Evolutionary conservation across 1,140 invertebrate genomes (phyloP).

Genomic region (Drosophila nebulosa): DNA sequence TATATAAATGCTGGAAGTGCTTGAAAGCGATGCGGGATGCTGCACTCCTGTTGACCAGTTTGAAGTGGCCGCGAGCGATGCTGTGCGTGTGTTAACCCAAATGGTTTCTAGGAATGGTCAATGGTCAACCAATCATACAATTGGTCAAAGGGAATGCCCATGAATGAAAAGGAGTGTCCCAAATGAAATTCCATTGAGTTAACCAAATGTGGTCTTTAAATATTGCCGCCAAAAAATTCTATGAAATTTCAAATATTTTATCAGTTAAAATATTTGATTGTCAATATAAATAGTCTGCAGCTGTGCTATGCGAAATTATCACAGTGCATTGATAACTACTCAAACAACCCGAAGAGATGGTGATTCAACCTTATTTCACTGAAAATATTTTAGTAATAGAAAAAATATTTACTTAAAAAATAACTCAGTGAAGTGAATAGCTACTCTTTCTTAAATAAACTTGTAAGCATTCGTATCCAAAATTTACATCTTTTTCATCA

Average conservation of each 20-base stretch:
- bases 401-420: not conserved
- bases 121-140: slow-evolving; percentile 26
- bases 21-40: slow-evolving; percentile 43
- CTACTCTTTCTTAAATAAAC: too few species aligned
- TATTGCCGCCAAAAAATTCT: slow-evolving; percentile 16
- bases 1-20: slow-evolving; percentile 33
- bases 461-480: too few species aligned
- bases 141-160: slow-evolving; percentile 30
- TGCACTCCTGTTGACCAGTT: slow-evolving; percentile 15
- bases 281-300: not conserved
- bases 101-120: slow-evolving; percentile 39
- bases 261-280: not conserved
- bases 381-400: not conserved
- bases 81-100: slow-evolving; percentile 22
- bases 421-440: not conserved
- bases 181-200: slow-evolving; percentile 42
- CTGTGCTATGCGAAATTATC: not conserved
- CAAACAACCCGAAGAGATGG: not conserved
- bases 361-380: not conserved
- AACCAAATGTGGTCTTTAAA: slow-evolving; percentile 12
- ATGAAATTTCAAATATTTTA: slow-evolving; percentile 5
- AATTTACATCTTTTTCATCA: too few species aligned
- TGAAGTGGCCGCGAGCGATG: slow-evolving; percentile 53
- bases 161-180: slow-evolving; percentile 42
- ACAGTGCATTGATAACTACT: not conserved